Evolutionary conservation across 1,140 invertebrate genomes (phyloP), one percentile per base, ranked within the genome.

Genomic region (Ruditapes philippinarum): DNA sequence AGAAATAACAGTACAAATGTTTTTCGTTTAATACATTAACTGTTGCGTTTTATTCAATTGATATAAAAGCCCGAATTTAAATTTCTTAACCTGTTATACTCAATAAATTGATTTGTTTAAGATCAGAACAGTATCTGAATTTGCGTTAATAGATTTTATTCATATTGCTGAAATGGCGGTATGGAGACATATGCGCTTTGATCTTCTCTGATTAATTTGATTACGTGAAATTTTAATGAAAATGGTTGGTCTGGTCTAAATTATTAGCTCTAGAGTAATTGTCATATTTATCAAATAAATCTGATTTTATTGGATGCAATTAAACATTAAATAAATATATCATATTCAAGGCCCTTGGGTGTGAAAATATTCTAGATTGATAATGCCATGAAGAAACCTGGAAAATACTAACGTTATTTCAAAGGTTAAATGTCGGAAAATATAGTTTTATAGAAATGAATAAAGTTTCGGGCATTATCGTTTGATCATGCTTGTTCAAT

Each of bases 201-300:
- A 70, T 38, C 33, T 70, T 70, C 14, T 45, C 42, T 70, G 33
- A 70, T 40, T 36, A 70, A 40, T 38, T 70, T 38, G 65, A 70
- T 70, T 70, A 38, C 65, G 65, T 40, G 33, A 40, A 70, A 36
- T 70, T 38, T 70, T 70, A 70, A 70, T 70, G 65, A 70, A 70
- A 4, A 17, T 11, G 65, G 65, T 38, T 70, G 65, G 36, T 38
- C 65, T 70, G 65, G 28, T 70, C 31, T 70, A 28, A 38, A 40
- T 14, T 70, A 19, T 38, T 36, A 17, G 12, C 31, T 19, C 12
- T 19, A 38, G 0, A 12, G 65, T 70, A 28, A 40, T 38, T 40
- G 33, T 70, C 65, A 70, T 70, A 38, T 40, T 36, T 70, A 38
- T 28, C 57, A 28, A 62, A 62, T 62, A 62, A 62, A 28, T 62